phyloP scores from a whole-genome alignment of 2,888 invertebrate species.

The Phania funesta region DNA sequence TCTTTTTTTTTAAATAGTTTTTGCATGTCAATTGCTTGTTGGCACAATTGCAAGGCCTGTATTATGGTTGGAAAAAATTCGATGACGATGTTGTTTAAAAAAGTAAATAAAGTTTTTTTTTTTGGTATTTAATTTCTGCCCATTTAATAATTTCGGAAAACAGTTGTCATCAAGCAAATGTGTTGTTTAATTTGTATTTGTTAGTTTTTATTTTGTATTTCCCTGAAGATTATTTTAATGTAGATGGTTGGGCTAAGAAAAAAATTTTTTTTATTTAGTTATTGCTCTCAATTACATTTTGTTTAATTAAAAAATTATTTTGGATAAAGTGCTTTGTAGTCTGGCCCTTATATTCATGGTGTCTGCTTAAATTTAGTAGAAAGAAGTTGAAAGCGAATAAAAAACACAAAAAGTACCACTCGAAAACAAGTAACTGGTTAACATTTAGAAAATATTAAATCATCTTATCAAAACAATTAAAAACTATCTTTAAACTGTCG shows the following conservation, averaged over 20 bases:
- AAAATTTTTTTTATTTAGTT: slow-evolving; percentile 3
- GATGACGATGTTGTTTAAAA: not conserved
- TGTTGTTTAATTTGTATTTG: slow-evolving; percentile 8
- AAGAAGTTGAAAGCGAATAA: no score
- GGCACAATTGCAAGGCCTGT: no score
- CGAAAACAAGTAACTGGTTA: no score
- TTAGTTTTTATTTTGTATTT: not conserved
- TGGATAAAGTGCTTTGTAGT: no score
- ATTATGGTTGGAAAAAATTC: slow-evolving; percentile 15
- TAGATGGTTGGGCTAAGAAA: slow-evolving; percentile 1
- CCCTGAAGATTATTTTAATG: not conserved
- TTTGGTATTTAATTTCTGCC: slow-evolving; percentile 9
- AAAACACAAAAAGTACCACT: no score
- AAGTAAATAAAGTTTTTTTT: slow-evolving; percentile 19
- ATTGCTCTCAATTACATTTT: not conserved
- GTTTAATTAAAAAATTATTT: no score
- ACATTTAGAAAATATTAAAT: no score
- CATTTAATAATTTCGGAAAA: slow-evolving; percentile 32
- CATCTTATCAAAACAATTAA: no score
- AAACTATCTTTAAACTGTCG: no score
- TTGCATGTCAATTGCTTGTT: slow-evolving; percentile 27
- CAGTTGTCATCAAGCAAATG: slow-evolving; percentile 41
- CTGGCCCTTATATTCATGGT: not conserved
- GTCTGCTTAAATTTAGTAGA: slow-evolving; percentile 12
- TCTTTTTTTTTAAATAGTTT: not conserved